Base-by-base conservation (phyloP, 2,888 invertebrate genomes). In the Hipparchia semele region DNA sequence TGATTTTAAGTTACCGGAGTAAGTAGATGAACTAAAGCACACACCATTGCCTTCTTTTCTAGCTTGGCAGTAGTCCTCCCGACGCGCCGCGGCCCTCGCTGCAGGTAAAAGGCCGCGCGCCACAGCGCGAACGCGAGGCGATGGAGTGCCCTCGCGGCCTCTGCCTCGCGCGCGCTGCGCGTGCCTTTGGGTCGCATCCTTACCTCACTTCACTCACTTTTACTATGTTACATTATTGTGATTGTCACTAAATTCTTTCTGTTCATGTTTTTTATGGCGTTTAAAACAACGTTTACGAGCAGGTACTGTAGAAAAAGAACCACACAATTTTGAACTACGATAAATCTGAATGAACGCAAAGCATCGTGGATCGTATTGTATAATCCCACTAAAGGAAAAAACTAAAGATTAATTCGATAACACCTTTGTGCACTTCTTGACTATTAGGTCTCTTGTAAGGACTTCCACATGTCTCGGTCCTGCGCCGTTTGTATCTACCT, bases 71-170 rank as follows among this genome's bases (percentile, higher is more conserved):
- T 7, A 23, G 77, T 70, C 54, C 81, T 81, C 1, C 80, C 71
- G 0, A 77, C 78, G 3, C 73, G 76, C 2, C 81, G 76, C 1
- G 85, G 87, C 33, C 89, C 90, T 82, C 94, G 87, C 86, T 96
- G 96, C 78, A 96, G 94, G 84, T 96, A 95, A 84, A 96, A 95
- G 61, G 96, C 96, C 71, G 96, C 96, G 79, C 96, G 95, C 96
- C 96, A 96, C 75, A 97, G 93, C 51, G 96, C 96, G 83, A 96
- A 96, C 58, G 96, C 96, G 54, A 97, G 95, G 73, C 96, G 94
- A 82, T 96, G 96, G 76, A 96, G 90, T 79, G 96, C 92, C 73
- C 95, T 95, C 78, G 95, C 95, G 10, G 95, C 95, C 66, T 95
- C 95, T 80, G 89, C 90, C 73, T 90, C 90, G 70, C 80, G 80